Percentiles rank a stretch among this genome's conserved stretches.
Conservation (phyloP, 2,113 vertebrate species). For the Neolamprologus falcicula region DNA sequence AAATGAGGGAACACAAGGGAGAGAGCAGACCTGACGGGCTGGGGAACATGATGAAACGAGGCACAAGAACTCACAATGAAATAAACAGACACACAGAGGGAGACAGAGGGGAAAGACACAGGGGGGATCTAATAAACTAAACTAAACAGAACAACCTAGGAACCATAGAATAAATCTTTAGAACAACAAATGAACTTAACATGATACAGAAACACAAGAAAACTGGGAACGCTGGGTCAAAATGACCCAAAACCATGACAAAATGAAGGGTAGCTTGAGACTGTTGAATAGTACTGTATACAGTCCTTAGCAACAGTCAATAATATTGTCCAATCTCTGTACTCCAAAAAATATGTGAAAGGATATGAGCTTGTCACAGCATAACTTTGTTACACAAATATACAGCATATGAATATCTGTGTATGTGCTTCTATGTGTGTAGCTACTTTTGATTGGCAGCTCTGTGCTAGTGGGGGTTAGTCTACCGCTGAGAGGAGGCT, state of each 20-base stretch:
- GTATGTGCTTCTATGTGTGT: neutral
- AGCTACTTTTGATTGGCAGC: constrained; percentile 29
- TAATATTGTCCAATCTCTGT: neutral
- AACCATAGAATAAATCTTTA: neutral
- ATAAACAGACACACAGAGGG: neutral
- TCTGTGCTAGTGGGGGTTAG: neutral
- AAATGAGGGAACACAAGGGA: neutral
- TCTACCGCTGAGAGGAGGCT: constrained; percentile 17
- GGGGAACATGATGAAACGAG: neutral
- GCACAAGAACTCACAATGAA: neutral
- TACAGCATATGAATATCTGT: too few species aligned
- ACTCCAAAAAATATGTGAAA: neutral
- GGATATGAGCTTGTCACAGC: neutral
- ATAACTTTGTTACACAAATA: neutral
- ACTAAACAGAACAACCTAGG: neutral
- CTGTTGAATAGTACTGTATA: neutral
- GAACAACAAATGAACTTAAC: neutral
- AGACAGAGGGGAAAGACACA: neutral
- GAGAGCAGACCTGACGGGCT: neutral
- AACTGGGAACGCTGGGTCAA: neutral
- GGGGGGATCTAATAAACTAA: neutral
- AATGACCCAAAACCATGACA: neutral
- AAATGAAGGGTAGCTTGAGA: neutral
- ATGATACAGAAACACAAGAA: neutral
- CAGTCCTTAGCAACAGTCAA: neutral